Conservation (phyloP, 2,888 invertebrate genomes). For the Drosophila tanythrix region DNA sequence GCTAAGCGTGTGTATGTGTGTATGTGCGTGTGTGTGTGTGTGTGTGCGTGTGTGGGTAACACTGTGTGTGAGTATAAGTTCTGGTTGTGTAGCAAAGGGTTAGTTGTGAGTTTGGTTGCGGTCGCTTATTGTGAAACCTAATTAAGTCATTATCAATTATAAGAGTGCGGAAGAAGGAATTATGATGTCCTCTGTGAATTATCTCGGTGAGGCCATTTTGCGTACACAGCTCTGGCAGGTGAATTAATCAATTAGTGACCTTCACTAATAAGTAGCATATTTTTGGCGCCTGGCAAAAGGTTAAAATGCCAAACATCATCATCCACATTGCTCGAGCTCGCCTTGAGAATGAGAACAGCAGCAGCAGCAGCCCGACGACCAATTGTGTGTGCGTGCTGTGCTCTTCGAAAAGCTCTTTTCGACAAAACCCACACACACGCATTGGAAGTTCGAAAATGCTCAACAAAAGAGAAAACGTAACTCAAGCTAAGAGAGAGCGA, state of each 20-base stretch:
- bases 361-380: slow-evolving; percentile 12
- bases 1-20: slow-evolving; percentile 8
- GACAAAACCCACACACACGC: not conserved
- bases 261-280: slow-evolving; percentile 62
- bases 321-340: slow-evolving; percentile 43
- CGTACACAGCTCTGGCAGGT: slow-evolving; percentile 35
- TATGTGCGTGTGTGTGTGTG: slow-evolving; percentile 14
- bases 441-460: slow-evolving; percentile 57
- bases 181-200: slow-evolving; percentile 3
- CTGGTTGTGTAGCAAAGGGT: slow-evolving; percentile 23
- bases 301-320: slow-evolving; percentile 71
- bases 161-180: slow-evolving; percentile 17
- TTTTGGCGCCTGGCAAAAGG: slow-evolving; percentile 66
- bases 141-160: slow-evolving; percentile 77
- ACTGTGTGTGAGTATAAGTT: slow-evolving; percentile 16
- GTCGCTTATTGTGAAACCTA: slow-evolving; percentile 63
- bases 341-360: slow-evolving; percentile 23
- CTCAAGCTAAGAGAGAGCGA: slow-evolving; percentile 44
- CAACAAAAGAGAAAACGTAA: slow-evolving; percentile 20
- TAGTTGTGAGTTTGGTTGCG: slow-evolving; percentile 9
- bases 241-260: slow-evolving; percentile 79
- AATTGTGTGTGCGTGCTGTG: slow-evolving; percentile 15
- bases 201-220: slow-evolving; percentile 9
- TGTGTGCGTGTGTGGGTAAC: not conserved
- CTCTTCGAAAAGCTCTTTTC: slow-evolving; percentile 41